Evolutionary conservation across 2,113 vertebrate genomes (phyloP).

Genomic region (Ochotona curzoniae): DNA sequence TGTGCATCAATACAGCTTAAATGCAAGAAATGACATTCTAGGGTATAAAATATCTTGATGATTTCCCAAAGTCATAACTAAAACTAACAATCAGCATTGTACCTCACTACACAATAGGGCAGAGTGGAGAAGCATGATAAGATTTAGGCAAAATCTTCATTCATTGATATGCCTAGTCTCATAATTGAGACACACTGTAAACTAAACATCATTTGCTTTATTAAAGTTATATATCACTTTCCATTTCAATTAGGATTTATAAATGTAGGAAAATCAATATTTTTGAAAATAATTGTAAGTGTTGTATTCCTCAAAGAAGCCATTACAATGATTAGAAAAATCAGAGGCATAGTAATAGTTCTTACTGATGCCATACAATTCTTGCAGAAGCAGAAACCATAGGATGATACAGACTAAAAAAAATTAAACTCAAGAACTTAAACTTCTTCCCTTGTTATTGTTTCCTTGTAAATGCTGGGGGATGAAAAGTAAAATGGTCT

Average conservation of each 20-base stretch:
- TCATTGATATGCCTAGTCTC: neutral
- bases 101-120: neutral
- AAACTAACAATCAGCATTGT: conserved; percentile 2
- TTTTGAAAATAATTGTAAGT: conserved; percentile 23
- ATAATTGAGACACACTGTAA: conserved; percentile 16
- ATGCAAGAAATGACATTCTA: neutral
- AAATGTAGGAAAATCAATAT: conserved; percentile 53
- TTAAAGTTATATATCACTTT: conserved; percentile 31
- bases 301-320: neutral
- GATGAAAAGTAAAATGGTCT: neutral
- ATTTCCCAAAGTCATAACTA: neutral
- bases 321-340: conserved; percentile 47
- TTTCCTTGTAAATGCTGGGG: neutral
- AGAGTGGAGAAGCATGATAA: neutral
- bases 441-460: neutral
- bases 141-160: conserved; percentile 2
- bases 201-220: conserved; percentile 27
- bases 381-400: neutral
- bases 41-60: neutral
- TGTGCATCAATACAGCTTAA: conserved; percentile 31
- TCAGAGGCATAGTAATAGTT: neutral
- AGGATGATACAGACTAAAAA: neutral
- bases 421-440: conserved; percentile 21
- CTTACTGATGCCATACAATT: neutral
- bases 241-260: conserved; percentile 33